Evolutionary conservation across 2,888 invertebrate species (phyloP).

Genomic region (Himalopsyche japonica): DNA sequence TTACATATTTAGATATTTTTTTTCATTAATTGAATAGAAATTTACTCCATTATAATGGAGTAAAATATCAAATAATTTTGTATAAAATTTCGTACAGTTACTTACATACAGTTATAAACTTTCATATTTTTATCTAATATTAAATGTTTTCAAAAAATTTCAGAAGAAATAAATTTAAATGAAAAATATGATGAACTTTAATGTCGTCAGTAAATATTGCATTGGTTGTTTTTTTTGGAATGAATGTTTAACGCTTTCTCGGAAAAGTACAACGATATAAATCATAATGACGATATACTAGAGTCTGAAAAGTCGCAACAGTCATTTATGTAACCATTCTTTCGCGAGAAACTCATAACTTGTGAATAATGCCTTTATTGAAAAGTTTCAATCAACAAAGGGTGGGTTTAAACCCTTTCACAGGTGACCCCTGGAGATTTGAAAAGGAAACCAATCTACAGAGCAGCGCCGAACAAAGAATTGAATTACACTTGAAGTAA

Average conservation of each 20-base stretch:
- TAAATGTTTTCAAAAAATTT: too few relatives aligned
- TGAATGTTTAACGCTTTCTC: not conserved
- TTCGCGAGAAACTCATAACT: not conserved
- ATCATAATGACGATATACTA: not conserved
- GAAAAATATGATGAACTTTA: too few relatives aligned
- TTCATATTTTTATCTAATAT: too few relatives aligned
- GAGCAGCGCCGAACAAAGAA: constrained; percentile 8
- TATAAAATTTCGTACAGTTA: too few relatives aligned
- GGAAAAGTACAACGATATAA: not conserved
- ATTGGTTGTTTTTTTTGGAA: too few relatives aligned
- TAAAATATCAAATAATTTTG: too few relatives aligned
- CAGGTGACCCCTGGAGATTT: constrained; percentile 11
- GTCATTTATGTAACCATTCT: not conserved
- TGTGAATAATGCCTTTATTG: not conserved
- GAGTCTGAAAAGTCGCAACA: not conserved
- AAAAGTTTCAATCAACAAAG: not conserved
- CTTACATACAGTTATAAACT: too few relatives aligned
- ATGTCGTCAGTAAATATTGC: too few relatives aligned
- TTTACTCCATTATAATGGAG: too few relatives aligned
- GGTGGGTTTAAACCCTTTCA: not conserved
- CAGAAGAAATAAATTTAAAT: too few relatives aligned
- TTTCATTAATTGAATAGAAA: too few relatives aligned
- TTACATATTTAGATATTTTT: too few relatives aligned
- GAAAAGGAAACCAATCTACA: constrained; percentile 20
- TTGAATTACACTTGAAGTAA: constrained; percentile 14